Conservation (phyloP, 2,113 vertebrate genomes). For the Mastomys natalensis region DNA sequence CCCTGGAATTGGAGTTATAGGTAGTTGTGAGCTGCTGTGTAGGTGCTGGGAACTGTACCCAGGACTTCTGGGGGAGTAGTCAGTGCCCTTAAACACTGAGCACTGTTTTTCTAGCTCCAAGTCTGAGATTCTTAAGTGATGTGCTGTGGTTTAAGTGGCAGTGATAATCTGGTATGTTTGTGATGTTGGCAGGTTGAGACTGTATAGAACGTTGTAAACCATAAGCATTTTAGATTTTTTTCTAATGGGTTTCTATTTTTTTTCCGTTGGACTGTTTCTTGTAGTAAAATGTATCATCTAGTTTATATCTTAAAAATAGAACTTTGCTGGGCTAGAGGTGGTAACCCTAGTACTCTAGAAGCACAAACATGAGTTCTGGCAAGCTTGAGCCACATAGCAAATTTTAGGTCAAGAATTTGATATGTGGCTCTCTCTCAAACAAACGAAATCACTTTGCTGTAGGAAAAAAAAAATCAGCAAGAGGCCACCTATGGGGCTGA, state of each 20-base stretch:
- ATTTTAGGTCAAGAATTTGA: background rate
- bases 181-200: background rate
- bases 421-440: background rate
- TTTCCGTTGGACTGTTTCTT: background rate
- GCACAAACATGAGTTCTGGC: background rate
- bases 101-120: background rate
- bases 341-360: background rate
- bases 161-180: background rate
- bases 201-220: background rate
- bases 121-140: constrained; percentile 23
- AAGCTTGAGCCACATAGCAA: background rate
- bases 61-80: background rate
- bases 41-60: too few species aligned
- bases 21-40: too few species aligned
- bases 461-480: background rate
- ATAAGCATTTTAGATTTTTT: constrained; percentile 3
- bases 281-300: background rate
- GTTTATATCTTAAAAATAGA: constrained; percentile 37
- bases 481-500: background rate
- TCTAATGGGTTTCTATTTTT: background rate
- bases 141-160: background rate
- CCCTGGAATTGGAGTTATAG: too few species aligned
- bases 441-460: background rate
- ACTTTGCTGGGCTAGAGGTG: background rate
- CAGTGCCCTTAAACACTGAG: background rate